Conservation (phyloP, 2,113 vertebrate genomes). For the Smithornis capensis region DNA sequence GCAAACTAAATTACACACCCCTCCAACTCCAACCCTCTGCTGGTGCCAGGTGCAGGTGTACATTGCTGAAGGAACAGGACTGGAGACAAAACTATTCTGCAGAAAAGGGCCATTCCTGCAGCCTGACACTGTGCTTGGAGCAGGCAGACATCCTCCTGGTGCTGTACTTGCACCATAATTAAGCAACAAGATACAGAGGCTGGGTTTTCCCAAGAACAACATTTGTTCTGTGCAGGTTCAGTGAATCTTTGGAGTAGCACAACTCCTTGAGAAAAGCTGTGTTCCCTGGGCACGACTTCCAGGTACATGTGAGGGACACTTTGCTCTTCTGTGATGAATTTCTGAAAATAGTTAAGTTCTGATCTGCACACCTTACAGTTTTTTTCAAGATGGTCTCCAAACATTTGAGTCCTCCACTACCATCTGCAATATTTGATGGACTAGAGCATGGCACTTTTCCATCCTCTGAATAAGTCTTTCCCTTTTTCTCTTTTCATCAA, state of each 20-base stretch:
- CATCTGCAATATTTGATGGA: neutral
- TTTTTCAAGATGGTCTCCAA: neutral
- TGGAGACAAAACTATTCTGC: neutral
- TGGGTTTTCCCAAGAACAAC: neutral
- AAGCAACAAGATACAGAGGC: neutral
- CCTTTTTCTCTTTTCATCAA: neutral
- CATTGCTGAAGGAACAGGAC: neutral
- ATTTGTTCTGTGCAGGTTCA: neutral
- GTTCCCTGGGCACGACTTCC: neutral
- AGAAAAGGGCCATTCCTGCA: neutral
- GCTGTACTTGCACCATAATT: neutral
- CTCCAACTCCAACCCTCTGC: neutral
- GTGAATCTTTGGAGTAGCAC: neutral
- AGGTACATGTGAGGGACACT: neutral
- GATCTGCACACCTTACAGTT: neutral
- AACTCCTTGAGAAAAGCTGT: neutral
- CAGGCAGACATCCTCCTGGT: neutral
- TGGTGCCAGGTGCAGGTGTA: neutral
- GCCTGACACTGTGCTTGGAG: neutral
- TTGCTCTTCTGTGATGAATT: neutral
- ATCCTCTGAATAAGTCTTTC: neutral
- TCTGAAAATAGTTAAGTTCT: neutral
- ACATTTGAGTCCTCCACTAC: neutral
- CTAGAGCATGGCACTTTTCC: neutral
- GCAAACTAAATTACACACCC: neutral